phyloP scores from a whole-genome alignment of 2,888 invertebrate genomes.

The Ochropleura plecta region DNA sequence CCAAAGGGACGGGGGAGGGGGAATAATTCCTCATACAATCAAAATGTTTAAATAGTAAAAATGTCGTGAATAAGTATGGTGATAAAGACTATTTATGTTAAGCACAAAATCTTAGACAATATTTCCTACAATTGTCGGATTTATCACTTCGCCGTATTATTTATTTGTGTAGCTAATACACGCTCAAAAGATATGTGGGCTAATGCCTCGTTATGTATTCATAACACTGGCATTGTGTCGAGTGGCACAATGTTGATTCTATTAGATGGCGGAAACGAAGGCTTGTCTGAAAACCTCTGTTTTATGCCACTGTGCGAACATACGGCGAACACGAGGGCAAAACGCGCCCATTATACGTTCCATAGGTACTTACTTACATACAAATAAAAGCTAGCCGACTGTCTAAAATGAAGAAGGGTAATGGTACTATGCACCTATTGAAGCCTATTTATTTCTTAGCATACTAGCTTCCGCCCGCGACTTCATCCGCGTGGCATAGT shows the following conservation, averaged over 20 bases:
- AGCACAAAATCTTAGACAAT: not conserved
- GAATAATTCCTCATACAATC: too few relatives aligned
- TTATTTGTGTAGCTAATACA: constrained; percentile 84
- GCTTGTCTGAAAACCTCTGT: constrained; percentile 79
- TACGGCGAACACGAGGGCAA: constrained; percentile 62
- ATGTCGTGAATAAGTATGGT: too few relatives aligned
- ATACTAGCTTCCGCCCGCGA: not conserved
- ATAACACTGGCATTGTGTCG: constrained; percentile 84
- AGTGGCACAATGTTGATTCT: constrained; percentile 84
- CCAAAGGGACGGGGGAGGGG: too few relatives aligned
- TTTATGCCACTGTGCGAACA: constrained; percentile 71
- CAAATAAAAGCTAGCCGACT: constrained; percentile 26
- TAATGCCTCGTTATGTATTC: constrained; percentile 87
- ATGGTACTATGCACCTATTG: not conserved
- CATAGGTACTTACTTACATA: constrained; percentile 29
- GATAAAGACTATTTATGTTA: not conserved
- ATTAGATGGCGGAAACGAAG: constrained; percentile 84
- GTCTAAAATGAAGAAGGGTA: constrained; percentile 11
- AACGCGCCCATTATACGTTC: constrained; percentile 33
- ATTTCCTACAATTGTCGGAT: not conserved
- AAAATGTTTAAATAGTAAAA: too few relatives aligned
- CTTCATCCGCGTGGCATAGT: not conserved
- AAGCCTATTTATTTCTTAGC: not conserved
- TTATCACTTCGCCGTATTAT: constrained; percentile 43
- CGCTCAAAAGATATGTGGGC: constrained; percentile 81